These are phyloP conservation scores for Chrysotoxum bicinctum DNA, from an alignment of 2,888 invertebrate genomes.

Conservation along the genomic window DNA sequence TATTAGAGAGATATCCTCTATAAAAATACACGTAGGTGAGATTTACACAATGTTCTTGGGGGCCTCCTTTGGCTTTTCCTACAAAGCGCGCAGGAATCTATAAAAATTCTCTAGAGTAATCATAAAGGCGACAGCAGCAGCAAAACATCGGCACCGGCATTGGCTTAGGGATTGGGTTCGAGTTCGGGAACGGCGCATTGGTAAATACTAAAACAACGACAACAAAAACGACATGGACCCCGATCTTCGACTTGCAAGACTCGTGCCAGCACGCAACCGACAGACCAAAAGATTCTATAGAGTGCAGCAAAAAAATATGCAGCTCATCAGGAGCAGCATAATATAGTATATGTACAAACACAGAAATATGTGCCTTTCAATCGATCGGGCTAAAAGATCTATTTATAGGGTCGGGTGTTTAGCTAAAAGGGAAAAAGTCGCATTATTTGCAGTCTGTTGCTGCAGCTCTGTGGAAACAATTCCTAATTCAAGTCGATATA, in stretches of 20 bases:
- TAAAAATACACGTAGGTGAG: slow-evolving; percentile 71
- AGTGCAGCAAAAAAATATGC: slow-evolving; percentile 33
- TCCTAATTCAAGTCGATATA: slow-evolving; percentile 46
- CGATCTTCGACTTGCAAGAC: slow-evolving; percentile 28
- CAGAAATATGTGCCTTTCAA: slow-evolving; percentile 42
- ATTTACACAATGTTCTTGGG: slow-evolving; percentile 70
- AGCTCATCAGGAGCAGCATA: background rate
- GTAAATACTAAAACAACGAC: slow-evolving; percentile 29
- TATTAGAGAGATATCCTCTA: slow-evolving; percentile 65
- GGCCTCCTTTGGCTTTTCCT: slow-evolving; percentile 15
- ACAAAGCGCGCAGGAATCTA: slow-evolving; percentile 43
- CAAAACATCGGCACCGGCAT: background rate
- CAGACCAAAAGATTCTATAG: slow-evolving; percentile 30
- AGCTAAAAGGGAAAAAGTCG: slow-evolving; percentile 52
- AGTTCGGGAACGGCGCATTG: slow-evolving; percentile 39
- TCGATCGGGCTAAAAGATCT: slow-evolving; percentile 63
- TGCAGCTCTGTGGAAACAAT: slow-evolving; percentile 17
- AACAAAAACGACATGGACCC: slow-evolving; percentile 11
- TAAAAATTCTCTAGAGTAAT: slow-evolving; percentile 68
- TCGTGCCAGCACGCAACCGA: slow-evolving; percentile 68
- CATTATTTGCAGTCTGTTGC: background rate
- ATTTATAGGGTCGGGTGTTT: slow-evolving; percentile 58
- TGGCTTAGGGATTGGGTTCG: slow-evolving; percentile 19
- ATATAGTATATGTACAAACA: background rate
- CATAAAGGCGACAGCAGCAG: slow-evolving; percentile 62